Base-by-base conservation (phyloP, 2,888 invertebrate species). In the Sarcophaga carnaria region DNA sequence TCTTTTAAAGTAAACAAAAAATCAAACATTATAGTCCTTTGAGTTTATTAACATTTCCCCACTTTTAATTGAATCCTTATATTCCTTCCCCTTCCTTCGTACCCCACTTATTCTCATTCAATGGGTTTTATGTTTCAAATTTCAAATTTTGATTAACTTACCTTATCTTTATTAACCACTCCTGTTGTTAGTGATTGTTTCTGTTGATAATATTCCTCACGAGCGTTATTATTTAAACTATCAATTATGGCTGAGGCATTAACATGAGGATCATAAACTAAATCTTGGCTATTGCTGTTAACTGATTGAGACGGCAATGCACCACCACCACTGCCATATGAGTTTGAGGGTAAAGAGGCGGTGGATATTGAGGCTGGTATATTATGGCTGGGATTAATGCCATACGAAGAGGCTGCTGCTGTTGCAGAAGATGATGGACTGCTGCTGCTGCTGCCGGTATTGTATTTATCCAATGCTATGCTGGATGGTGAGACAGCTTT, bases 241-340 rank as follows among this genome's bases (percentile, higher is more conserved):
- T 93, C 93, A 89, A 93, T 93, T 87, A 93, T 91, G 60, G 93
- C 93, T 76, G 93, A 92, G 67, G 93, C 92, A 89, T 93, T 93
- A 87, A 93, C 93, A 90, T 93, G 92, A 4, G 90, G 89, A 91
- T 92, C 93, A 87, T 93, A 93, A 86, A 92, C 91, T 84, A 93
- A 90, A 80, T 91, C 91, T 86, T 88, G 89, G 85, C 88, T 88
- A 72, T 54, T 54, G 54, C 69, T 14, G 10, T 54, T 54, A 17
- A 54, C 27, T 47, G 83, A 67, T 20, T 25, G 20, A 4, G 54
- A 64, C 1, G 54, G 3, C 2, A 69, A 54, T 3, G 85, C 17
- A 17, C 54, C 17, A 17, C 54, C 54, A 17, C 54, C 17, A 54
- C 5, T 89, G 81, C 85, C 87, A 79, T 88, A 88, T 71, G 70